Evolutionary conservation across 2,113 vertebrate species (phyloP).

Genomic region (Pheucticus melanocephalus): DNA sequence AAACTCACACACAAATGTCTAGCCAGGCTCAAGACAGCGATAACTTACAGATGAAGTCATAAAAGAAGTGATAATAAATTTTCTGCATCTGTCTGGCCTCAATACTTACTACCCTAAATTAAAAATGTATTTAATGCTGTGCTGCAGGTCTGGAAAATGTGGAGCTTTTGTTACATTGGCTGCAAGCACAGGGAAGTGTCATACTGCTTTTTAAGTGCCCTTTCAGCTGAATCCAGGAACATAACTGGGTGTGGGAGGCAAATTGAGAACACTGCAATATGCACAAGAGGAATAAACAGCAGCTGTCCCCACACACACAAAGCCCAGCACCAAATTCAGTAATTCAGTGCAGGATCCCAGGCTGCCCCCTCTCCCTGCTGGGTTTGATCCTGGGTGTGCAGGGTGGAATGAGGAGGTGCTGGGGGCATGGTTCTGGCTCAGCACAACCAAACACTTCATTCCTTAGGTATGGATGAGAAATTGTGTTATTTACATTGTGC

Average conservation of each 20-base stretch:
- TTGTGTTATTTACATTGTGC: neutral
- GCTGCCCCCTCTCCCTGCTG: neutral
- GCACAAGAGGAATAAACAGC: constrained; percentile 36
- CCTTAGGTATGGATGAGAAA: neutral
- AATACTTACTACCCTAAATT: neutral
- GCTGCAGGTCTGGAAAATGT: neutral
- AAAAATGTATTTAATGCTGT: neutral
- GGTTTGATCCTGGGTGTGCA: fast-evolving
- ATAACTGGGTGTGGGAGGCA: constrained; percentile 36
- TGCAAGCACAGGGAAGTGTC: neutral
- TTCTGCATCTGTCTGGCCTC: neutral
- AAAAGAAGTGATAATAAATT: neutral
- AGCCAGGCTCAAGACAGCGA: fast-evolving
- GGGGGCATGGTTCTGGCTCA: neutral
- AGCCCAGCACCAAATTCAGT: neutral
- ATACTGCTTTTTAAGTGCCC: constrained; percentile 10
- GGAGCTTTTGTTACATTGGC: neutral
- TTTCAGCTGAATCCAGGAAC: constrained; percentile 17
- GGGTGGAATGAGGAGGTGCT: neutral
- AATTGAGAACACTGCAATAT: constrained; percentile 24
- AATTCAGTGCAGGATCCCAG: neutral
- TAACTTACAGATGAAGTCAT: neutral
- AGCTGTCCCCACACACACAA: neutral
- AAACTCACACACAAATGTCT: neutral
- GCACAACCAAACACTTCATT: neutral